Evolutionary conservation across 2,797 vertebrate genomes (phyloP), one percentile per base, ranked within the genome.

Genomic region (Sparidentex hasta): DNA sequence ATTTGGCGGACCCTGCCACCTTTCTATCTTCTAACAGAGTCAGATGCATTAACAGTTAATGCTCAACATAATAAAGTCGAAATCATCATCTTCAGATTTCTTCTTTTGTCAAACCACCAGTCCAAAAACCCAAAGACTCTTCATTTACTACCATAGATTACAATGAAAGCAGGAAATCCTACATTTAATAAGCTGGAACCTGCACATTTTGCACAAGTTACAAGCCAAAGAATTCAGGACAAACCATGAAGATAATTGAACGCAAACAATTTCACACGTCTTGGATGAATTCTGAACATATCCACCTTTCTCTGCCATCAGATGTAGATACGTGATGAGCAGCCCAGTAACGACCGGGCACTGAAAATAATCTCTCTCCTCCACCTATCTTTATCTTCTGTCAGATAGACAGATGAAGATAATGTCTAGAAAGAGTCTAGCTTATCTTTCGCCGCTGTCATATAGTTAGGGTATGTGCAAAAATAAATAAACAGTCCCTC

Each of bases 361-460:
- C 38, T 55, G 27, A 57, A 47, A 61, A 69, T 38, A 20, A 65
- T 75, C 51, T 73, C 12, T 70, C 57, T 62, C 27, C 23, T 21
- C 20, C 33, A 27, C 7, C 2, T 23, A 18, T 66, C 59, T 83
- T 66, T 71, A 65, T 58, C 52, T 68, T 72, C 75, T 74, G 13
- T 12, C 56, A 5, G 50, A 78, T 67, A 23, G 64, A 27, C 11
- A 18, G 57, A 48, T 57, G 23, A 57, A 55, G 55, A 85, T 33
- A 33, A 33, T 33, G 33, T 73, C 55, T 66, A 41, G 29, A 20
- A 17, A 44, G 57, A 57, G 46, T 29, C 71, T 0, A 4, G 70
- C 59, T 86, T 80, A 84, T 86, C 71, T 78, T 56, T 7, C 14
- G 67, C 12, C 4, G 52, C 43, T 27, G 44, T 73, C 47, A 38